Conservation (phyloP, 1,140 invertebrate species). For the Panagrolaimus sp. region DNA sequence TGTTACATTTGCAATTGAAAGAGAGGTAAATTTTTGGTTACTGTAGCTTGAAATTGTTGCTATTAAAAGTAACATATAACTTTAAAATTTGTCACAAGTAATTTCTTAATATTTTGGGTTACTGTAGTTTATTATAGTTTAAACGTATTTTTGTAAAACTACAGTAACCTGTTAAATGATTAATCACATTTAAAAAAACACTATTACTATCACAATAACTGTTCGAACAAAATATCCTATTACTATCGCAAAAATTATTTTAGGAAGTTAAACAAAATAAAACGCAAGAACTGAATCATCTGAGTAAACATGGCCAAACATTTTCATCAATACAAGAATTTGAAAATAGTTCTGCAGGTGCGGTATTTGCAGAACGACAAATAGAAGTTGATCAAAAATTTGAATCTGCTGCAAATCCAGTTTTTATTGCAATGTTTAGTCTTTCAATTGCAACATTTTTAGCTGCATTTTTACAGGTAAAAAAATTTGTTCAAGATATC, state of each 20-base stretch:
- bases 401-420: slow-evolving; percentile 40
- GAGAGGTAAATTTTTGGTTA: slow-evolving; percentile 27
- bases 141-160: no score
- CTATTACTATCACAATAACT: no score
- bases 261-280: slow-evolving; percentile 34
- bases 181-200: no score
- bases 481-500: no score
- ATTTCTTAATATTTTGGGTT: no score
- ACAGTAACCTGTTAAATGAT: no score
- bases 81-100: no score
- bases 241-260: no score
- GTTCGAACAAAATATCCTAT: no score
- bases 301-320: slow-evolving; percentile 15
- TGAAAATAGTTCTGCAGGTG: slow-evolving; percentile 19
- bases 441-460: slow-evolving; percentile 49
- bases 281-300: slow-evolving; percentile 21
- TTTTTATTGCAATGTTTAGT: slow-evolving; percentile 49
- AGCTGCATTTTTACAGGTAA: slow-evolving; percentile 54
- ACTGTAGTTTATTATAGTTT: no score
- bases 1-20: slow-evolving; percentile 42
- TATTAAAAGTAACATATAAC: no score
- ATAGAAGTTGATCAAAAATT: slow-evolving; percentile 43
- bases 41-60: no score
- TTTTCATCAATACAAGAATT: slow-evolving; percentile 11
- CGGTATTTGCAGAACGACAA: slow-evolving; percentile 25